These are phyloP conservation scores for Patella depressa DNA, from an alignment of 2,888 invertebrate genomes.

Conservation along the genomic window DNA sequence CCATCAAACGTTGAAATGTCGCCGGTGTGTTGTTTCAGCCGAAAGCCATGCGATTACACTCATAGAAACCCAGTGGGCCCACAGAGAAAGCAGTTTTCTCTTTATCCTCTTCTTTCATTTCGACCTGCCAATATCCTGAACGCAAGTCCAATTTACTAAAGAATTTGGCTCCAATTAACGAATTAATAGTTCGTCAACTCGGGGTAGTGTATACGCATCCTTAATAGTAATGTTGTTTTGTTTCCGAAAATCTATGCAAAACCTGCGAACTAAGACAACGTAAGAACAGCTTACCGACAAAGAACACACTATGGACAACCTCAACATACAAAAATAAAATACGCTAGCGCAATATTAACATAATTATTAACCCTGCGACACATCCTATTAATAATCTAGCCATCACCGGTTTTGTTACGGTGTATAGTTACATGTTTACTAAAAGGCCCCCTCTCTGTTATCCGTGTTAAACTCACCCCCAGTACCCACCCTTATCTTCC, in stretches of 20 bases:
- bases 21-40: slow-evolving; percentile 32
- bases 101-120: slow-evolving; percentile 34
- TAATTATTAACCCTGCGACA: no score
- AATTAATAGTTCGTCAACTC: slow-evolving; percentile 40
- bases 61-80: no score
- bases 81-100: slow-evolving; percentile 37
- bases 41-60: slow-evolving; percentile 40
- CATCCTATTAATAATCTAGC: no score
- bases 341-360: no score
- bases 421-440: no score
- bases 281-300: slow-evolving; percentile 22
- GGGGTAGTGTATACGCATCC: slow-evolving; percentile 37
- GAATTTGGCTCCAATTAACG: slow-evolving; percentile 27
- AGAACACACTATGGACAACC: no score
- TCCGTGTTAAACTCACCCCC: no score
- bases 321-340: no score
- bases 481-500: no score
- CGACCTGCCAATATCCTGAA: slow-evolving; percentile 33
- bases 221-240: slow-evolving; percentile 37
- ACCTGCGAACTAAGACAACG: slow-evolving; percentile 32
- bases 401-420: no score
- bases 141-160: slow-evolving; percentile 32
- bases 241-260: slow-evolving; percentile 37
- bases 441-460: no score
- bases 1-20: slow-evolving; percentile 37